These are phyloP conservation scores for Acleris cristana DNA, from an alignment of 2,888 invertebrate species.

Conservation along the genomic window DNA sequence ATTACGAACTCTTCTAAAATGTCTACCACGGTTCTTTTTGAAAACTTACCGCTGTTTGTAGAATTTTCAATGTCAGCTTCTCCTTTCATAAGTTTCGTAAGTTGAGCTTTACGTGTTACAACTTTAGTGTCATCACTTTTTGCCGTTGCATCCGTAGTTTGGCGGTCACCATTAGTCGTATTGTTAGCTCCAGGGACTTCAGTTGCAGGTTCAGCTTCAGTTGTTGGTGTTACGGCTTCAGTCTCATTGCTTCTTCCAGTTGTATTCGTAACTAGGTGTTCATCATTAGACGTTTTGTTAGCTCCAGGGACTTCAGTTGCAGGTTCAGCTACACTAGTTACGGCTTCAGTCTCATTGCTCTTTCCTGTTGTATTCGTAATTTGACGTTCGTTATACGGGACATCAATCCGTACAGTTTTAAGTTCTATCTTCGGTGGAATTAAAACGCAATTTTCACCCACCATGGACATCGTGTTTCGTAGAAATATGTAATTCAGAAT, in stretches of 20 bases:
- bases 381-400: not conserved
- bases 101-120: slow-evolving; percentile 47
- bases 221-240: slow-evolving; percentile 10
- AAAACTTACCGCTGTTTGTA: slow-evolving; percentile 16
- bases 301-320: slow-evolving; percentile 40
- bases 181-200: slow-evolving; percentile 39
- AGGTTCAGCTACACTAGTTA: slow-evolving; percentile 47
- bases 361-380: slow-evolving; percentile 7
- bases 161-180: not conserved
- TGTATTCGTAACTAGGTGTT: not conserved
- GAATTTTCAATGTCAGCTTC: slow-evolving; percentile 39
- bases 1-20: no score
- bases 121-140: slow-evolving; percentile 29
- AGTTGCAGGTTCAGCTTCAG: slow-evolving; percentile 49
- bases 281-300: slow-evolving; percentile 30
- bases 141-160: slow-evolving; percentile 1
- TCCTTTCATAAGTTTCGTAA: slow-evolving; percentile 47
- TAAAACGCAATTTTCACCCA: slow-evolving; percentile 65
- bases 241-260: slow-evolving; percentile 25
- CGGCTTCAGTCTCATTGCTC: slow-evolving; percentile 15
- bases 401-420: slow-evolving; percentile 50
- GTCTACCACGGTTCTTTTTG: no score
- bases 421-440: slow-evolving; percentile 65
- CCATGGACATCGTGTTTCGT: slow-evolving; percentile 65
- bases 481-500: slow-evolving; percentile 71